Conservation (phyloP, 1,140 invertebrate genomes). For the Drosophila tsacasi region DNA sequence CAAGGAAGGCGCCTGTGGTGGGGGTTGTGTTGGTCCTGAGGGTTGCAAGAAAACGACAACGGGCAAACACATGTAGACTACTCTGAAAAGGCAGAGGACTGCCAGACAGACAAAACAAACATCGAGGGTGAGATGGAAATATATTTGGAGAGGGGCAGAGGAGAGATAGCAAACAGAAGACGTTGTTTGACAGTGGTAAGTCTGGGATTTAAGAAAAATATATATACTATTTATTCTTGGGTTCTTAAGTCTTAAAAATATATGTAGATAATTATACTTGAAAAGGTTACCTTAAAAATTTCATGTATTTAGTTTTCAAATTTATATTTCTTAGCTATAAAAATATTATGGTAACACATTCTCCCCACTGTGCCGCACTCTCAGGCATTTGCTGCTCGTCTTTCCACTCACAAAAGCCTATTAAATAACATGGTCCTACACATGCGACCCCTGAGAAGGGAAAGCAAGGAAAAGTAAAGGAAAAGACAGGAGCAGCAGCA, state of each 20-base stretch:
- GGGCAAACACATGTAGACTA: constrained; percentile 59
- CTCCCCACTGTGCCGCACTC: constrained; percentile 32
- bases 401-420: constrained; percentile 73
- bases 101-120: constrained; percentile 56
- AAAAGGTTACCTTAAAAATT: not conserved
- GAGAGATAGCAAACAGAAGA: constrained; percentile 11
- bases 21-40: constrained; percentile 7
- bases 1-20: constrained; percentile 15
- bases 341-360: not conserved
- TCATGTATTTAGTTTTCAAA: not conserved
- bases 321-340: not conserved
- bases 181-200: constrained; percentile 24
- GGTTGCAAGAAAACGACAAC: constrained; percentile 33
- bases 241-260: not conserved
- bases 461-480: not conserved
- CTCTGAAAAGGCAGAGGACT: constrained; percentile 43
- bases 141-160: constrained; percentile 17
- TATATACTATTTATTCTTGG: too few relatives aligned
- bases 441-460: constrained; percentile 51
- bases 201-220: not conserved
- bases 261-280: not conserved
- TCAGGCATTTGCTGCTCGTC: constrained; percentile 48
- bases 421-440: constrained; percentile 79
- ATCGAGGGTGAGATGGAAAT: constrained; percentile 41
- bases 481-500: constrained; percentile 16